phyloP scores from a whole-genome alignment of 2,113 vertebrate species.

The Nibea coibor region DNA sequence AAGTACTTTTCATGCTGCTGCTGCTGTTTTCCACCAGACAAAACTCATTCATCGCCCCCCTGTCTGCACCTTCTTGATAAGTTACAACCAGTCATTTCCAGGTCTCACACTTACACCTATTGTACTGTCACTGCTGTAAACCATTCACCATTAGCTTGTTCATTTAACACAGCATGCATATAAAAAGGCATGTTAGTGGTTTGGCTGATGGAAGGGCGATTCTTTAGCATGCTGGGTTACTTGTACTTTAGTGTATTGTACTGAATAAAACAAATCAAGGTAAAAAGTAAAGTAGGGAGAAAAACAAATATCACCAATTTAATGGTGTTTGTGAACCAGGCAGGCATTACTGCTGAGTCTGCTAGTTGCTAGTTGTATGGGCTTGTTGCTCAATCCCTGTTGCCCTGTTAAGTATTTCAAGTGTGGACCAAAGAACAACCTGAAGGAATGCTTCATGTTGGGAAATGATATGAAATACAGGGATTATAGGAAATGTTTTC shows the following conservation, averaged over 20 bases:
- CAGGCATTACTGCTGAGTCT: not conserved
- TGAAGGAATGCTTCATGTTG: conserved; percentile 13
- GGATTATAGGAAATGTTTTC: not conserved
- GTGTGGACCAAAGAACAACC: not conserved
- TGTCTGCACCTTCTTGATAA: conserved; percentile 50
- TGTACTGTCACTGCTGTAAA: conserved; percentile 14
- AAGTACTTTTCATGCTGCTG: conserved; percentile 70
- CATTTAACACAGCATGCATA: conserved; percentile 20
- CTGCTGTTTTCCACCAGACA: conserved; percentile 56
- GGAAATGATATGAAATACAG: not conserved
- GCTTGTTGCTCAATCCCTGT: conserved; percentile 18
- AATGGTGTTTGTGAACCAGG: not conserved
- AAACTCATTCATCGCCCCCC: conserved; percentile 19
- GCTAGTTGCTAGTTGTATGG: not conserved
- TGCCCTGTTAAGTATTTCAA: conserved; percentile 9
- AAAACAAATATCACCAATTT: not conserved
- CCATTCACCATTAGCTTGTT: conserved; percentile 24
- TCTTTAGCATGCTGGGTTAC: not conserved
- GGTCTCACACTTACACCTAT: conserved; percentile 37
- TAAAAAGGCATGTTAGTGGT: not conserved
- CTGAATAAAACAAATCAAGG: not conserved
- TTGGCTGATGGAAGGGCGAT: not conserved
- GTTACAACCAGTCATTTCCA: conserved; percentile 47
- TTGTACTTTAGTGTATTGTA: not conserved
- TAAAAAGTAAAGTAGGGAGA: not conserved